phyloP scores from a whole-genome alignment of 2,797 vertebrate species.

The Urosaurus nigricauda region DNA sequence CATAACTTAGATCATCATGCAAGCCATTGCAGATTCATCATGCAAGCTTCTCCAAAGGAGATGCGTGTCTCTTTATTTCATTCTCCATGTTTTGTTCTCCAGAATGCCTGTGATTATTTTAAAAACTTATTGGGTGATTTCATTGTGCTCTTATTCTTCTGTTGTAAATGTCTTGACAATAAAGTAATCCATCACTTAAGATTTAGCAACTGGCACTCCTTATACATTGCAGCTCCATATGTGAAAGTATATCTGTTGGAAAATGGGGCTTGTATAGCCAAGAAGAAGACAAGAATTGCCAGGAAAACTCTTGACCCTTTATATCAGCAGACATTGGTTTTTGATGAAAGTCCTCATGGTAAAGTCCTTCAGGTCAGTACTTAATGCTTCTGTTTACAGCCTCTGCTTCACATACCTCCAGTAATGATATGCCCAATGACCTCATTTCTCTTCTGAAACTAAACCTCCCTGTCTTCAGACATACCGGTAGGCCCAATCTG shows the following conservation, averaged over 20 bases:
- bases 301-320: slow-evolving; percentile 97
- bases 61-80: neutral
- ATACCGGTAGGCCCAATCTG: neutral
- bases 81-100: neutral
- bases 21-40: neutral
- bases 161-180: slow-evolving; percentile 6
- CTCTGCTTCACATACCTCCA: neutral
- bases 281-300: slow-evolving; percentile 99
- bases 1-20: neutral
- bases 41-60: neutral
- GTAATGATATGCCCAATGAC: neutral
- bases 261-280: slow-evolving; percentile 96
- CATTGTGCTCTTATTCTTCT: neutral
- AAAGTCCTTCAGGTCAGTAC: slow-evolving; percentile 97
- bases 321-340: slow-evolving; percentile 96
- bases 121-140: slow-evolving; percentile 16
- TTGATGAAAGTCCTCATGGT: slow-evolving; percentile 96
- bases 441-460: slow-evolving; percentile 33
- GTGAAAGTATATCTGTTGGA: slow-evolving; percentile 98
- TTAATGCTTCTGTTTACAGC: slow-evolving; percentile 42
- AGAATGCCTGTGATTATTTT: neutral
- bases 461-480: neutral
- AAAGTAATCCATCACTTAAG: slow-evolving; percentile 30
- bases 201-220: slow-evolving; percentile 50
- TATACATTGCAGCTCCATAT: slow-evolving; percentile 88